These are phyloP conservation scores for Zootoca vivipara DNA, from an alignment of 2,113 vertebrate species.

Conservation along the genomic window DNA sequence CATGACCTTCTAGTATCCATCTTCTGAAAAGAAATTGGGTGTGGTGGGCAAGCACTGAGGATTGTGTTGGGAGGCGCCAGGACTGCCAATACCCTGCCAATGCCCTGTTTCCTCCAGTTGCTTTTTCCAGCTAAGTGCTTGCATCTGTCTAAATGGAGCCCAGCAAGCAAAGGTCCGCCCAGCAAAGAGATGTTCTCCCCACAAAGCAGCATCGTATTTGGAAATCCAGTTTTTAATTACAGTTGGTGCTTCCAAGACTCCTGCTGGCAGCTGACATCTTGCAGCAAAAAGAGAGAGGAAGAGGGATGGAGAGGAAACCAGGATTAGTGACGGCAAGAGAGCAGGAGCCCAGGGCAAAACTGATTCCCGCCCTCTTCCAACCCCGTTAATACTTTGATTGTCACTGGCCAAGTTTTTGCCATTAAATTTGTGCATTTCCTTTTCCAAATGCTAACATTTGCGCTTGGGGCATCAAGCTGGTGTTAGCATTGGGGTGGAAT, in stretches of 20 bases:
- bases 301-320: background rate
- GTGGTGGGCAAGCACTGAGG: background rate
- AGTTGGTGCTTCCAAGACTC: slow-evolving; percentile 30
- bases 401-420: background rate
- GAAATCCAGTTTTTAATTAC: slow-evolving; percentile 63
- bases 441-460: background rate
- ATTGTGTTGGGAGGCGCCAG: background rate
- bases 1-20: background rate
- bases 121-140: background rate
- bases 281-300: slow-evolving; percentile 38
- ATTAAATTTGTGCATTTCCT: background rate
- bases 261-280: slow-evolving; percentile 54
- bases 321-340: background rate
- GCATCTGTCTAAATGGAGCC: background rate
- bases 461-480: background rate
- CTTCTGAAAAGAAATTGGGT: background rate
- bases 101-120: background rate
- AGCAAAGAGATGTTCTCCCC: background rate
- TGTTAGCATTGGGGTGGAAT: background rate
- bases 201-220: background rate
- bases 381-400: background rate
- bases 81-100: too few relatives aligned
- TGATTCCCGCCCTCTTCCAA: background rate
- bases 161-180: background rate
- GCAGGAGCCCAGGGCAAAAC: background rate